These are phyloP conservation scores for Tetheella fluctuosa DNA, from an alignment of 2,888 invertebrate species.

Conservation along the genomic window DNA sequence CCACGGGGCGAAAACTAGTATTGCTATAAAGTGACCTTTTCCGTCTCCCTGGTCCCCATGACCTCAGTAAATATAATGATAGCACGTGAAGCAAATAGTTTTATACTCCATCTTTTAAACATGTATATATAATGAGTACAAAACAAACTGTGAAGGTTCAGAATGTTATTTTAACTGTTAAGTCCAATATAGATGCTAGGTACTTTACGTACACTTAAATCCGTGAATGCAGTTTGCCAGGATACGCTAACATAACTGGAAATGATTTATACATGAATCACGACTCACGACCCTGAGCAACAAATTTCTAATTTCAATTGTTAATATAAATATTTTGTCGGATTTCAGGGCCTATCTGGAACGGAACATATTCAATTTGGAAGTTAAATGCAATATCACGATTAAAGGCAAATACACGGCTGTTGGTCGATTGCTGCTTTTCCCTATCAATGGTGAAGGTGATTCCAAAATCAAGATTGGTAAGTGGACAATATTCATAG, in stretches of 20 bases:
- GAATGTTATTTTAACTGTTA: too few relatives aligned
- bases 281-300: not conserved
- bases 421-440: constrained; percentile 70
- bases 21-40: too few relatives aligned
- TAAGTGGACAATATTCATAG: constrained; percentile 32
- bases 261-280: not conserved
- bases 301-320: constrained; percentile 7
- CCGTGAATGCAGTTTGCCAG: too few relatives aligned
- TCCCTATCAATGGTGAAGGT: constrained; percentile 79
- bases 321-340: constrained; percentile 12
- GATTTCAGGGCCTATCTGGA: constrained; percentile 73
- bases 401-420: constrained; percentile 80
- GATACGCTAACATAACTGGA: not conserved
- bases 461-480: constrained; percentile 79
- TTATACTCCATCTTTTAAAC: too few relatives aligned
- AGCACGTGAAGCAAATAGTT: too few relatives aligned
- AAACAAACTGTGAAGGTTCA: too few relatives aligned
- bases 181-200: too few relatives aligned
- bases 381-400: constrained; percentile 75
- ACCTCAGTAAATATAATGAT: too few relatives aligned
- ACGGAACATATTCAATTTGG: constrained; percentile 68
- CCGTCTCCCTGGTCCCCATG: too few relatives aligned
- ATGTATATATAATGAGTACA: too few relatives aligned
- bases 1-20: too few relatives aligned
- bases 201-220: too few relatives aligned